Base-by-base conservation (phyloP, 1,140 invertebrate species). In the Sarcophaga bullata region DNA sequence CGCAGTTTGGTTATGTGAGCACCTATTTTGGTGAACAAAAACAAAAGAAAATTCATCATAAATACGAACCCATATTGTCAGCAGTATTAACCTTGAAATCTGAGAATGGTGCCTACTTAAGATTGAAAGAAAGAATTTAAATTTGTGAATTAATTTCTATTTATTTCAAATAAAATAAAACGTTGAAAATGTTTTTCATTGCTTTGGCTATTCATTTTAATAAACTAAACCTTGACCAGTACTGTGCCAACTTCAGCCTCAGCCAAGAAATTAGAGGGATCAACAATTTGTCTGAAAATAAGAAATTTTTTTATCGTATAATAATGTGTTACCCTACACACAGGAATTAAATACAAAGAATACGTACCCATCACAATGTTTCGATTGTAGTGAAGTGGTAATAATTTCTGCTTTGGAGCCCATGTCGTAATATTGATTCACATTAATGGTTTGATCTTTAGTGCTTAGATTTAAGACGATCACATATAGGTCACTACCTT, bases 341-440 rank as follows among this genome's bases (percentile, higher is more conserved):
- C 46, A 37, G 10, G 15, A 52, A 19, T 37, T 19, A 19, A 4
- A 52, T 37, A 37, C n/a, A 37, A 37, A 4, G 8, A 1, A 47
- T 4, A 78, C 83, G 78, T 68, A 83, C 83, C 83, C 83, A 80
- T 83, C 83, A 17, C 37, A 10, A 83, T 83, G 75, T 6, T 54
- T 49, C 17, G 83, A 83, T 19, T 83, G 83, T 52, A 83, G 3
- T 7, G 83, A 83, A 13, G 80, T 78, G 17, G 80, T 83, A 15
- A 83, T 83, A 75, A 83, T 80, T 54, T 83, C 83, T 6, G 83
- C 83, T 48, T 73, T 10, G 5, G 2, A 95, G 72, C 94, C 93
- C n/a, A 93, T 94, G 5, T 92, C 95, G 81, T 94, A 92, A 88
- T 89, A 91, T 82, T 93, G 92, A 0, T 92, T 93, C 0, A 92